Evolutionary conservation across 2,888 invertebrate species (phyloP), one percentile per base, ranked within the genome.

Genomic region (Spialia ferax): DNA sequence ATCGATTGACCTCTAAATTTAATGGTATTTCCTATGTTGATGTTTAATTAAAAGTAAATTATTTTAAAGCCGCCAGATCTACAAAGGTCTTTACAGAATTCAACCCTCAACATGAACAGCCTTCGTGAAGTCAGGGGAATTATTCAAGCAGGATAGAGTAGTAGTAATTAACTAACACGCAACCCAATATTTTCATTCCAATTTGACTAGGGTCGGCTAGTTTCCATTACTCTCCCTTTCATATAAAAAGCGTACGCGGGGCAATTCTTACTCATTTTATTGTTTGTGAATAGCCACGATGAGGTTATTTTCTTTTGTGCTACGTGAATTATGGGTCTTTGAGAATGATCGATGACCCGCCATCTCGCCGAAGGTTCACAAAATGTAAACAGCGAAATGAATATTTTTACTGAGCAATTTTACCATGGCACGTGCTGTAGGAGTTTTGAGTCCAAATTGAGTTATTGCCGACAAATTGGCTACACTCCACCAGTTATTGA

Each of bases 291-390:
- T 62, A 50, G 50, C 32, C 48, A 11, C 61, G 32, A 61, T 61
- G 32, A 32, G 61, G 50, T 32, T 61, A 61, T 61, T 61, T 61
- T 61, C 61, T 32, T 61, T 61, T 61, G 32, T 61, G 29, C 61
- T 7, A 29, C 32, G 48, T 60, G 50, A 61, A 50, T 50, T 60
- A 60, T 60, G 60, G 32, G 60, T 18, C 48, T 59, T 59, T 32
- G 32, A 42, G 26, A 15, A 60, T 60, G 59, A 45, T 60, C 60
- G 59, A 60, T 60, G 48, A 26, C 13, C 22, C 52, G 26, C 52
- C 52, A 52, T 52, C 23, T 52, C 22, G 11, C 50, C 15, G 50
- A 20, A 50, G 50, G 22, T 22, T 50, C 13, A 50, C 22, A 15
- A 22, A 20, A 45, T 26, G 59, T 26, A 45, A 59, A 56, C 32